phyloP scores from a whole-genome alignment of 2,113 vertebrate genomes.

The Machaerirhynchus nigripectus region DNA sequence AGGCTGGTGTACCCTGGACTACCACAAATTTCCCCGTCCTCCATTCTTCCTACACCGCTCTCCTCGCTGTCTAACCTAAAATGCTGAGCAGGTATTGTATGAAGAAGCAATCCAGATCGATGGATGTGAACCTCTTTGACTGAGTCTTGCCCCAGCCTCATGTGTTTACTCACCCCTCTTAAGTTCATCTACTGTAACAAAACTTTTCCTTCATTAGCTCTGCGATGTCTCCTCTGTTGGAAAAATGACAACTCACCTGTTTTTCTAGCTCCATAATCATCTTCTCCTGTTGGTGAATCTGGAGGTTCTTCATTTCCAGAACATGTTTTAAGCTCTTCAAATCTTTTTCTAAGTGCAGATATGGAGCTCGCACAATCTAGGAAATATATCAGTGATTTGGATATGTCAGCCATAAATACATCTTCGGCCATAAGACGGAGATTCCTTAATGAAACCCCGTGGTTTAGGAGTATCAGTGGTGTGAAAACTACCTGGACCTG shows the following conservation, averaged over 20 bases:
- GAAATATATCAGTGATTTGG: neutral
- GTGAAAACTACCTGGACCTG: neutral
- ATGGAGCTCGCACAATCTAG: conserved; percentile 89
- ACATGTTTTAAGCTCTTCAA: conserved; percentile 93
- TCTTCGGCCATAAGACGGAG: neutral
- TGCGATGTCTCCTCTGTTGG: neutral
- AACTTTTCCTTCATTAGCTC: neutral
- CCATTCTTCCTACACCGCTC: neutral
- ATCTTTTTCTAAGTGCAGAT: conserved; percentile 94
- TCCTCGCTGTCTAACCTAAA: accelerated
- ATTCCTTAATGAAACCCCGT: neutral
- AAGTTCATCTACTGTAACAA: neutral
- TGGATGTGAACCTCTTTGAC: neutral
- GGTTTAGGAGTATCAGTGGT: neutral
- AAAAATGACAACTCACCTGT: conserved; percentile 78
- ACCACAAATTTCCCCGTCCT: neutral
- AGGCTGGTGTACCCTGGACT: neutral
- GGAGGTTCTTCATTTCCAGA: conserved; percentile 95
- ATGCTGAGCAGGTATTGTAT: neutral
- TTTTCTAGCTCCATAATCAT: conserved; percentile 94
- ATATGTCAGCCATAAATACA: neutral
- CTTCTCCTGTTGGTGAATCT: conserved; percentile 93
- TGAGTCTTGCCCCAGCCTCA: neutral
- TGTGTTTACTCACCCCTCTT: neutral
- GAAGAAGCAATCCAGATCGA: neutral